These are phyloP conservation scores for Neoaliturus tenellus DNA, from an alignment of 2,888 invertebrate genomes.

Conservation along the genomic window DNA sequence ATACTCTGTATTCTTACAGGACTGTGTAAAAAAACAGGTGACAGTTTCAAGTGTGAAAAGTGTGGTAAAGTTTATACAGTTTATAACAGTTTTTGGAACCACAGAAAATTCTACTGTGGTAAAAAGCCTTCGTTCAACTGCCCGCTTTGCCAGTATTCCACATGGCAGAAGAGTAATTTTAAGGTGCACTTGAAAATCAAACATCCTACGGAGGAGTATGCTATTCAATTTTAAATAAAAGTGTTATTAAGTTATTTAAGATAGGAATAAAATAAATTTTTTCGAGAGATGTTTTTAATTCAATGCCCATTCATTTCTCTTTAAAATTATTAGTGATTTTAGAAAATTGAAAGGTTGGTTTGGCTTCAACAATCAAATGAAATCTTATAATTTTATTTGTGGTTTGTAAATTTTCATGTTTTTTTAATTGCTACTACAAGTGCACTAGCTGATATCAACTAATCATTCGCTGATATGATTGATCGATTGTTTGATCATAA, in stretches of 20 bases:
- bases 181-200: slow-evolving; percentile 26
- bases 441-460: too few relatives aligned
- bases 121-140: slow-evolving; percentile 66
- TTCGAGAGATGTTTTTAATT: background rate
- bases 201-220: slow-evolving; percentile 19
- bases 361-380: too few relatives aligned
- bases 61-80: slow-evolving; percentile 52
- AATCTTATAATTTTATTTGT: too few relatives aligned
- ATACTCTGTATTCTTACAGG: slow-evolving; percentile 19
- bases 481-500: too few relatives aligned
- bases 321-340: too few relatives aligned
- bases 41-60: slow-evolving; percentile 33
- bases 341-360: too few relatives aligned
- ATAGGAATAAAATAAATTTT: background rate
- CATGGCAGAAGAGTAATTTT: slow-evolving; percentile 42
- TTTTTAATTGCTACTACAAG: too few relatives aligned
- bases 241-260: background rate
- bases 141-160: slow-evolving; percentile 62
- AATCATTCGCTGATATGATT: too few relatives aligned
- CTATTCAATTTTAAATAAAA: background rate
- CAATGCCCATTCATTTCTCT: too few relatives aligned
- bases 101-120: slow-evolving; percentile 67
- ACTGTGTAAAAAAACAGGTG: slow-evolving; percentile 18
- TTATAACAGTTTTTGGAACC: slow-evolving; percentile 59
- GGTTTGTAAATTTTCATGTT: too few relatives aligned